phyloP scores from a whole-genome alignment of 2,888 invertebrate genomes.

The Drosophila imparisetae region DNA sequence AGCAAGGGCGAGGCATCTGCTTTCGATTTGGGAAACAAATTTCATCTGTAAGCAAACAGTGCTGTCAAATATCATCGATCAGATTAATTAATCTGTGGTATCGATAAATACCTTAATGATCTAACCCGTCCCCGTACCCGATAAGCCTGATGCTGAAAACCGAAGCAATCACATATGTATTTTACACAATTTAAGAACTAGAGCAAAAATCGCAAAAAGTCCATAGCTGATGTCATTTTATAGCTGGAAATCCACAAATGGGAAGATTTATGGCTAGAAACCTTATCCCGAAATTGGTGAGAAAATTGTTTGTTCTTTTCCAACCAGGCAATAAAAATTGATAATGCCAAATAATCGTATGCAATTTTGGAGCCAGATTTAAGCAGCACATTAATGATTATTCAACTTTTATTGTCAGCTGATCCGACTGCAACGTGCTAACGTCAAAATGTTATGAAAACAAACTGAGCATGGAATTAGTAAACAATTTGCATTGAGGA shows the following conservation, averaged over 20 bases:
- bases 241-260: not conserved
- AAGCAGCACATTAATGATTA: not conserved
- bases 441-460: not conserved
- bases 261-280: not conserved
- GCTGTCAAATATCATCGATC: not conserved
- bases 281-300: not conserved
- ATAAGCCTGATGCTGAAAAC: too few relatives aligned
- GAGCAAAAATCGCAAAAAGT: not conserved
- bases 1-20: not conserved
- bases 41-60: not conserved
- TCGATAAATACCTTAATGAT: too few relatives aligned
- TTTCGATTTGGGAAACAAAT: not conserved
- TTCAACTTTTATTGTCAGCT: not conserved
- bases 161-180: too few relatives aligned
- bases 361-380: not conserved
- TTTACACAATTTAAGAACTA: not conserved
- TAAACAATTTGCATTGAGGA: not conserved
- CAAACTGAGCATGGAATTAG: not conserved
- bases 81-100: not conserved
- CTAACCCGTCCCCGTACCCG: too few relatives aligned
- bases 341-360: not conserved
- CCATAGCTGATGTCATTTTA: not conserved
- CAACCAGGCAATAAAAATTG: not conserved
- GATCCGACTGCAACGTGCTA: too few relatives aligned
- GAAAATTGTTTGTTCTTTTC: not conserved